Conservation (phyloP, 2,888 invertebrate genomes). For the Nymphalis polychloros region DNA sequence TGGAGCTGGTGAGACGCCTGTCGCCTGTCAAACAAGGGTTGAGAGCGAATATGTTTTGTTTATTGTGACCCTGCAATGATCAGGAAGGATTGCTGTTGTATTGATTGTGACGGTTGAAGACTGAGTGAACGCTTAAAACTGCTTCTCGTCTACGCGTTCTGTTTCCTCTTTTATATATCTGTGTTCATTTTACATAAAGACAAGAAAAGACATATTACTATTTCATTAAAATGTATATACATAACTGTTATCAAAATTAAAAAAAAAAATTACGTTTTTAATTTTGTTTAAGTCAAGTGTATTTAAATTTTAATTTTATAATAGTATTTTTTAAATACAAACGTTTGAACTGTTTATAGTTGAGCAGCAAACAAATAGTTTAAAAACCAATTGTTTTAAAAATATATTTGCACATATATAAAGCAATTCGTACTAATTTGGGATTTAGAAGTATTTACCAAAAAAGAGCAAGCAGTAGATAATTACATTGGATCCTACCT, state of each 20-base stretch:
- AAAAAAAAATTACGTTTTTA: too few relatives aligned
- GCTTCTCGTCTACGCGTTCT: not conserved
- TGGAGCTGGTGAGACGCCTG: slow-evolving; percentile 65
- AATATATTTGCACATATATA: too few relatives aligned
- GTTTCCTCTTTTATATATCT: not conserved
- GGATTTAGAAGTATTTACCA: slow-evolving; percentile 3
- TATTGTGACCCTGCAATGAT: slow-evolving; percentile 22
- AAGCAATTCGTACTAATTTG: not conserved
- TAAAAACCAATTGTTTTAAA: too few relatives aligned
- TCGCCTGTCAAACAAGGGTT: slow-evolving; percentile 53
- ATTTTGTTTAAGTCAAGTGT: too few relatives aligned
- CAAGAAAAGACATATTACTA: too few relatives aligned
- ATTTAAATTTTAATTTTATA: too few relatives aligned
- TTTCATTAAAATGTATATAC: too few relatives aligned
- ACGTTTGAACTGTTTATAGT: too few relatives aligned
- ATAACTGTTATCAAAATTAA: too few relatives aligned
- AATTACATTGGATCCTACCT: slow-evolving; percentile 14
- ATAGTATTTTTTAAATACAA: too few relatives aligned
- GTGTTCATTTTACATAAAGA: too few relatives aligned
- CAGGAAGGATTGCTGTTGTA: slow-evolving; percentile 30
- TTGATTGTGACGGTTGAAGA: slow-evolving; percentile 24
- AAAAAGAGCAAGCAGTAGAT: slow-evolving; percentile 14
- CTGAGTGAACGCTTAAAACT: not conserved
- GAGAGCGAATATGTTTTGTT: slow-evolving; percentile 33
- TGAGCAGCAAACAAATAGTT: too few relatives aligned